Conservation (phyloP, 2,113 vertebrate species). For the Varanus komodoensis region DNA sequence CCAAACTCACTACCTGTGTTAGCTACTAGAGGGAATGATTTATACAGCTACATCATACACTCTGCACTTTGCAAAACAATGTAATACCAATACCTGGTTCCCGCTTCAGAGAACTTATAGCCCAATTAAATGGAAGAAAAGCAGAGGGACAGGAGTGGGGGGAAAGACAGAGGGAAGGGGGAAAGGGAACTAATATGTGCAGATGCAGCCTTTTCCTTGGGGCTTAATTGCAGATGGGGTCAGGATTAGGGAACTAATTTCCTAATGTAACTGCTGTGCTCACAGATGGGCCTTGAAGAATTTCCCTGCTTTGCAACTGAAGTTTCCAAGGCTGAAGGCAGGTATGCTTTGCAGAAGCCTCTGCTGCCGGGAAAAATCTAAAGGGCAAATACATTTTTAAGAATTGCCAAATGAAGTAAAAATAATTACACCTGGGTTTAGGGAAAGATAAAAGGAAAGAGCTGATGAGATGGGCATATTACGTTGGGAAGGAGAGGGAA, state of each 20-base stretch:
- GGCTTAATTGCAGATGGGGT: background rate
- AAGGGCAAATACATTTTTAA: background rate
- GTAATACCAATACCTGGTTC: background rate
- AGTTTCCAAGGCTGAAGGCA: conserved; percentile 5
- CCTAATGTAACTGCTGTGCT: background rate
- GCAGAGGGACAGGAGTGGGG: background rate
- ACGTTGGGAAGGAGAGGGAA: background rate
- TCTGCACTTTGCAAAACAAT: background rate
- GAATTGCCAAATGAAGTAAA: conserved; percentile 2
- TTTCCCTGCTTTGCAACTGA: background rate
- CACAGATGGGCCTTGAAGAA: background rate
- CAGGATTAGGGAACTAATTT: background rate
- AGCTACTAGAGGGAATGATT: background rate
- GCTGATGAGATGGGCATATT: conserved; percentile 17
- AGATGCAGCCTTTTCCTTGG: background rate
- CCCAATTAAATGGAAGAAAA: background rate
- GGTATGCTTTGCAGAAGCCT: conserved; percentile 29
- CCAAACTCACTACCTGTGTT: background rate
- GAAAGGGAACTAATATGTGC: background rate
- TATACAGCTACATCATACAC: background rate
- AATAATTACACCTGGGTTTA: conserved; percentile 22
- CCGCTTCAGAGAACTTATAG: background rate
- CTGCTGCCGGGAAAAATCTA: conserved; percentile 11
- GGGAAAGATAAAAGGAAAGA: background rate
- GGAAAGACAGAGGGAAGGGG: background rate